A percentile compares a stretch with the other conserved stretches of the same genome.
Conservation (phyloP, 2,888 invertebrate genomes). For the Sphaerophoria rueppellii region DNA sequence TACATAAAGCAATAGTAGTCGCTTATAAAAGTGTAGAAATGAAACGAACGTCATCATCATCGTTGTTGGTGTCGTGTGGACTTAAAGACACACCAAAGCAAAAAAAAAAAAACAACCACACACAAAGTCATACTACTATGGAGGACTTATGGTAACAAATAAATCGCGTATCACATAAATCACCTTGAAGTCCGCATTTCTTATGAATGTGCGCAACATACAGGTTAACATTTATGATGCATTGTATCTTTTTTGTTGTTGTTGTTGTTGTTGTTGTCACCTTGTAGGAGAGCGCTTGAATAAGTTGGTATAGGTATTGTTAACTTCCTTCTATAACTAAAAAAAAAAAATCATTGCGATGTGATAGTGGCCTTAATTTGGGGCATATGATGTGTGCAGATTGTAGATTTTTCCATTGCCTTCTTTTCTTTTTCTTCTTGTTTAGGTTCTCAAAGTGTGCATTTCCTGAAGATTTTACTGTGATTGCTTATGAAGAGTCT, state of each 20-base stretch:
- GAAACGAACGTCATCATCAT: conserved; percentile 18
- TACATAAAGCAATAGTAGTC: background rate
- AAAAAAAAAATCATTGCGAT: conserved; percentile 46
- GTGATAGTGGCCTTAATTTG: conserved; percentile 66
- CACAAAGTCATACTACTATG: conserved; percentile 25
- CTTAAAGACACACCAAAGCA: conserved; percentile 32
- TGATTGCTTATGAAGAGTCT: conserved; percentile 57
- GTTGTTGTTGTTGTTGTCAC: conserved; percentile 55
- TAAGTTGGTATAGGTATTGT: background rate
- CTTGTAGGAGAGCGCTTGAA: conserved; percentile 53
- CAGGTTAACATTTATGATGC: conserved; percentile 73
- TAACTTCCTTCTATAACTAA: conserved; percentile 30
- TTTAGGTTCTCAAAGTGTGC: conserved; percentile 45
- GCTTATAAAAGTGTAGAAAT: background rate
- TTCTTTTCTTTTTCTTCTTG: conserved; percentile 10
- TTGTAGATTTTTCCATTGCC: conserved; percentile 25
- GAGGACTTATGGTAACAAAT: conserved; percentile 79
- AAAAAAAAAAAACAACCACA: conserved; percentile 14
- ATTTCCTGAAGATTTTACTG: conserved; percentile 70
- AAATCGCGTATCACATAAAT: conserved; percentile 81
- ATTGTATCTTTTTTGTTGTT: conserved; percentile 61
- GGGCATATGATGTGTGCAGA: conserved; percentile 15
- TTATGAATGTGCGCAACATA: conserved; percentile 71
- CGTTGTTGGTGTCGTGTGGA: conserved; percentile 40
- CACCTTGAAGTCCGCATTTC: conserved; percentile 79